Conservation (phyloP, 1,140 invertebrate species). For the Thalassaphorura encarpata region DNA sequence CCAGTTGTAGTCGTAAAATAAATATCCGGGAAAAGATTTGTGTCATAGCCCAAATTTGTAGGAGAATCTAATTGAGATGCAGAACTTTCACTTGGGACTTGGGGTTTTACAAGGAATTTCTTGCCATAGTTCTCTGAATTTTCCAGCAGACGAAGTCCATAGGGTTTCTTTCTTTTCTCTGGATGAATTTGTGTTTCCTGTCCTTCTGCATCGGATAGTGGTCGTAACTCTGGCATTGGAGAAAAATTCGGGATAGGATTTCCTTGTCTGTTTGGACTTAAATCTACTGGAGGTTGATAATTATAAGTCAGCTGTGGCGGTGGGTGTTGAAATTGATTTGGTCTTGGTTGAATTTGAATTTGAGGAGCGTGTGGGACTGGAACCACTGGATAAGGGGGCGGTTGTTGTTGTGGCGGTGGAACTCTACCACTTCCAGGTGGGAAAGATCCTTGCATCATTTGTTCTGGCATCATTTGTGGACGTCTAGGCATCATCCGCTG, state of each 20-base stretch:
- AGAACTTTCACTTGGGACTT: not conserved
- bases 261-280: not conserved
- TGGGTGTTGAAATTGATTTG: not conserved
- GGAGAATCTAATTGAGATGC: not conserved
- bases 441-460: too few relatives aligned
- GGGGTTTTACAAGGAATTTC: slow-evolving; percentile 10
- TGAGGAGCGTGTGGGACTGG: not conserved
- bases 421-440: not conserved
- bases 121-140: slow-evolving; percentile 25
- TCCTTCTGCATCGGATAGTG: not conserved
- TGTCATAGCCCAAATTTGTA: slow-evolving; percentile 17
- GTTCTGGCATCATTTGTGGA: too few relatives aligned
- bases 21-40: slow-evolving; percentile 32
- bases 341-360: not conserved
- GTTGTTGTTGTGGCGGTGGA: slow-evolving; percentile 1
- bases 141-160: slow-evolving; percentile 23
- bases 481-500: not conserved
- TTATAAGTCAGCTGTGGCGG: not conserved
- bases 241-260: not conserved
- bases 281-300: not conserved
- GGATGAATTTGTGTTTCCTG: not conserved
- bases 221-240: slow-evolving; percentile 2
- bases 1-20: slow-evolving; percentile 30
- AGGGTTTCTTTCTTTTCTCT: slow-evolving; percentile 8
- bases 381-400: not conserved